A percentile compares a stretch with the other conserved stretches of the same genome.
Conservation (phyloP, 2,888 invertebrate species). For the Ophioninae sp. region DNA sequence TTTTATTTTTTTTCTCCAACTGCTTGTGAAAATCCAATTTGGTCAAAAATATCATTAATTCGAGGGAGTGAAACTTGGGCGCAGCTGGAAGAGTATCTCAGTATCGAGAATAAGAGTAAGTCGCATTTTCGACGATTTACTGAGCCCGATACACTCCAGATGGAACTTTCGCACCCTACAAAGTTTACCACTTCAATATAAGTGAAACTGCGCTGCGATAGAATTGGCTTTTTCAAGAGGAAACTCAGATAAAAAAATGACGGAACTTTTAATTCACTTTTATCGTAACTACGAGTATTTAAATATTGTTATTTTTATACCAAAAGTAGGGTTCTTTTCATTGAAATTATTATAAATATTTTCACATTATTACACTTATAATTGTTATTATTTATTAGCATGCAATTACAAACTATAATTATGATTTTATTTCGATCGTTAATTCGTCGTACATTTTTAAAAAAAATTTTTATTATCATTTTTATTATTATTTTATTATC, state of each 20-base stretch:
- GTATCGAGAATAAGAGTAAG: neutral
- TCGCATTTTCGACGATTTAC: neutral
- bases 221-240: constrained; percentile 7
- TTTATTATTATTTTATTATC: too few species aligned
- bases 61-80: too few species aligned
- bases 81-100: neutral
- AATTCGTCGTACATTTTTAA: too few species aligned
- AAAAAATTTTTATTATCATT: too few species aligned
- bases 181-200: constrained; percentile 4
- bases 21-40: neutral
- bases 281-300: neutral
- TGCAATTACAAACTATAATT: too few species aligned
- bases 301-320: neutral
- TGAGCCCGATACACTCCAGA: neutral
- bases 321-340: neutral
- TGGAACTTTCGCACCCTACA: neutral
- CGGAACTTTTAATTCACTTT: constrained; percentile 12
- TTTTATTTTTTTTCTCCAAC: neutral
- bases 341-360: too few species aligned
- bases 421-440: too few species aligned
- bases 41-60: neutral
- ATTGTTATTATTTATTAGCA: neutral
- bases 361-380: too few species aligned
- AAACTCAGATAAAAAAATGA: neutral
- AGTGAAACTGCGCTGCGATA: constrained; percentile 14